A percentile compares a stretch with the other conserved stretches of the same genome.
phyloP scores from a whole-genome alignment of 2,888 invertebrate species.

The Troglohyphantes excavatus region DNA sequence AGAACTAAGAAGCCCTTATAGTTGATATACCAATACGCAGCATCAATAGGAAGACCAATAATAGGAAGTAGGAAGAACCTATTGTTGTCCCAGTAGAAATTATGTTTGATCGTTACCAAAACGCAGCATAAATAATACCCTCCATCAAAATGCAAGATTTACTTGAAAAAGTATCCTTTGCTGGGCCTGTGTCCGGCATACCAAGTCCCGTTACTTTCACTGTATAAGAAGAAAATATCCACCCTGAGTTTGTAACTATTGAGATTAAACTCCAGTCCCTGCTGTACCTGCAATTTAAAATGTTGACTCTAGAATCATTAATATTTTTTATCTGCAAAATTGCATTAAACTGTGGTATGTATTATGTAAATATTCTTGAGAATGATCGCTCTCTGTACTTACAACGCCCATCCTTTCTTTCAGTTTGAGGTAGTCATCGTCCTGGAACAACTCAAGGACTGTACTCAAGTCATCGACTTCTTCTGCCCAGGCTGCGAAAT shows the following conservation, averaged over 20 bases:
- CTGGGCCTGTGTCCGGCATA: constrained; percentile 54
- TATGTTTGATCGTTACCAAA: neutral
- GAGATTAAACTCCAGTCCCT: constrained; percentile 58
- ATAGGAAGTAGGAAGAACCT: no score
- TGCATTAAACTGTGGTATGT: no score
- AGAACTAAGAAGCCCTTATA: no score
- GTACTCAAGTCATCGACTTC: constrained; percentile 40
- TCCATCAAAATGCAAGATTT: no score
- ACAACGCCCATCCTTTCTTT: constrained; percentile 47
- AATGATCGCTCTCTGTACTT: no score
- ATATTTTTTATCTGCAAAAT: no score
- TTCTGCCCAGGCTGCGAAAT: constrained; percentile 77
- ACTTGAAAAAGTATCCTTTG: constrained; percentile 65
- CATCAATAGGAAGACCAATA: no score
- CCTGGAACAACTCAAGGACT: neutral
- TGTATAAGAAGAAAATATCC: constrained; percentile 65
- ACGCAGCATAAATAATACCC: neutral
- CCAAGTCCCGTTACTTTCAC: constrained; percentile 46
- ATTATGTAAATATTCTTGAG: no score
- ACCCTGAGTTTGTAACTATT: constrained; percentile 33
- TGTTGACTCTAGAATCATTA: no score
- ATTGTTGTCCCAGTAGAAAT: no score
- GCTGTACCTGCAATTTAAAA: constrained; percentile 59
- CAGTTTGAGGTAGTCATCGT: constrained; percentile 17
- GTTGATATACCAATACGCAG: no score